Conservation (phyloP, 92 coral and sea anemone species). For the Epizoanthus scotinus region DNA sequence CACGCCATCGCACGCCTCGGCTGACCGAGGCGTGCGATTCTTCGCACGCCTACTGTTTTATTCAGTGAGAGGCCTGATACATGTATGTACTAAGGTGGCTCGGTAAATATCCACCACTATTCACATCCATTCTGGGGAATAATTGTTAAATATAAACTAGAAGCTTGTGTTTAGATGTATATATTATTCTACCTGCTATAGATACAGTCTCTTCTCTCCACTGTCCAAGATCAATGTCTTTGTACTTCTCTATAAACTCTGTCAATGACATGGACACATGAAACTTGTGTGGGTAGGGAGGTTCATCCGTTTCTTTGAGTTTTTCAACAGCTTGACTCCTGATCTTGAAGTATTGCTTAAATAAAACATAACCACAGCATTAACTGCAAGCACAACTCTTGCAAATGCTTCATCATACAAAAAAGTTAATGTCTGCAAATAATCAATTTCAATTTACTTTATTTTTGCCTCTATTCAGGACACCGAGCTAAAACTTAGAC, state of each 20-base stretch:
- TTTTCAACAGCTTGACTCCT: conserved; percentile 86
- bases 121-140: too few species aligned
- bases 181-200: conserved; percentile 94
- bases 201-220: conserved; percentile 84
- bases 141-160: too few species aligned
- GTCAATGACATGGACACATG: conserved; percentile 84
- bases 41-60: too few species aligned
- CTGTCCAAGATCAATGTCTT: conserved; percentile 70
- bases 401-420: not conserved
- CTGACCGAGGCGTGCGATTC: too few species aligned
- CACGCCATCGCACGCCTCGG: too few species aligned
- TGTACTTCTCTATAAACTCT: conserved; percentile 87
- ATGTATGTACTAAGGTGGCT: too few species aligned
- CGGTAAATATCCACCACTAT: too few species aligned
- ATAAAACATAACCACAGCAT: not conserved
- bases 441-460: too few species aligned
- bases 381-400: not conserved
- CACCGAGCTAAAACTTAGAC: too few species aligned
- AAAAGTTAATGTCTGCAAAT: too few species aligned
- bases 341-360: conserved; percentile 92
- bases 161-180: conserved; percentile 19
- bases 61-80: too few species aligned
- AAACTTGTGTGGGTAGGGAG: conserved; percentile 96
- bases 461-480: too few species aligned
- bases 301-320: conserved; percentile 65